Base-by-base conservation (phyloP, 2,797 vertebrate genomes). In the Petrocephalus sullivani region DNA sequence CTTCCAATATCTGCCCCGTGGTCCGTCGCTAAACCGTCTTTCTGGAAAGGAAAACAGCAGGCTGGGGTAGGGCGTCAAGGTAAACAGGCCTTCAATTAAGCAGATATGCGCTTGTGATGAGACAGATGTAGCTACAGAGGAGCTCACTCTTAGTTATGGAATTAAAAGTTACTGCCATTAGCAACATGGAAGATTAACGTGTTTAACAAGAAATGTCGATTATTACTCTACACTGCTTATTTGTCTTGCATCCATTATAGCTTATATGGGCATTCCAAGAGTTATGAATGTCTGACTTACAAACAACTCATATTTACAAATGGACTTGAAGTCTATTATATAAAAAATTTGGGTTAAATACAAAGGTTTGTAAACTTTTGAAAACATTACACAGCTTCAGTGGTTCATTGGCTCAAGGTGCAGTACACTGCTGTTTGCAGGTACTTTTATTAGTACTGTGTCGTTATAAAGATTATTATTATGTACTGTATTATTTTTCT, bases 11-110 rank as follows among this genome's bases (percentile, higher is more conserved):
- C 89, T 91, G 89, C 89, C 91, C 89, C 83, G 54, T 56, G 58
- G 54, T 87, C 90, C 88, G 89, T 89, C 89, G 91, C 90, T 91
- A 90, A 90, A 89, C 89, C 61, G 89, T 87, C 87, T 88, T 90
- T 64, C 56, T 51, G 81, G 46, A 87, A 89, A 61, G 61, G 89
- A 89, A 90, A 92, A 92, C 91, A 90, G 92, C 58, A 21, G 81
- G 19, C 88, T 3, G 81, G 81, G 71, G 84, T 83, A 86, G 88
- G 89, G 83, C 54, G 64, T 88, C 64, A 54, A 60, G 53, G 53
- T 41, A 87, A 84, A 61, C 51, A 89, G 46, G 82, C 53, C 60
- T 89, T 67, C 87, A 88, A 83, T 88, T 88, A 88, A 23, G 54
- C 21, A 87, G 28, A 60, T 82, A 57, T 61, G 51, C 14, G 4